A percentile compares a stretch with the other conserved stretches of the same genome.
Evolutionary conservation across 1,140 invertebrate species (phyloP).

Genomic region (Drosophila parvula): DNA sequence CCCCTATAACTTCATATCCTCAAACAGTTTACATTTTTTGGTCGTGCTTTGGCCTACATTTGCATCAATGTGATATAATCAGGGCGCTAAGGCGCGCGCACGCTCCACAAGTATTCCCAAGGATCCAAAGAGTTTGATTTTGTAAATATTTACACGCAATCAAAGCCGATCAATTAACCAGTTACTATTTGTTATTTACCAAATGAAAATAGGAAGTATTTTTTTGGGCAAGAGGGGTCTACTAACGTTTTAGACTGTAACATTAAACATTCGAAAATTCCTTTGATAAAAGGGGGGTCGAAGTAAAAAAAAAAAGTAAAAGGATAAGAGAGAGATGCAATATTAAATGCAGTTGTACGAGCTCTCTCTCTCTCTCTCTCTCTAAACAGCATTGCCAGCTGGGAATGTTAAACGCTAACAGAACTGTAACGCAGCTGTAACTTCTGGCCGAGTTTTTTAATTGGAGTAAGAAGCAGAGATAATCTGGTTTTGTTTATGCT

Average conservation of each 20-base stretch:
- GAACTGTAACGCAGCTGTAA: conserved; percentile 22
- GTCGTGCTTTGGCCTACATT: conserved; percentile 82
- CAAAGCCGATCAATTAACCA: conserved; percentile 31
- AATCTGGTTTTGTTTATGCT: conserved; percentile 37
- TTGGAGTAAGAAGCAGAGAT: conserved; percentile 35
- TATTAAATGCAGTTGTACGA: conserved; percentile 15
- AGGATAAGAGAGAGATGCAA: conserved; percentile 32
- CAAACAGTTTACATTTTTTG: conserved; percentile 25
- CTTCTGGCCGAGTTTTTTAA: conserved; percentile 31
- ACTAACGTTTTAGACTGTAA: background rate
- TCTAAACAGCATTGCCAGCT: conserved; percentile 36
- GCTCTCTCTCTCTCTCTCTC: conserved; percentile 3
- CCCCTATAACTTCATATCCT: too few relatives aligned
- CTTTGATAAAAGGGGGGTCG: conserved; percentile 24
- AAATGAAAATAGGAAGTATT: conserved; percentile 12
- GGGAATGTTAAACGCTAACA: conserved; percentile 31
- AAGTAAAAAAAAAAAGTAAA: conserved; percentile 4
- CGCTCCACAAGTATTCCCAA: conserved; percentile 71
- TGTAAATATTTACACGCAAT: conserved; percentile 45
- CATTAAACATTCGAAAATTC: conserved; percentile 20
- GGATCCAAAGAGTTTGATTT: conserved; percentile 37
- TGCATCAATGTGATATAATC: conserved; percentile 79
- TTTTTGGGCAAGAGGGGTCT: background rate
- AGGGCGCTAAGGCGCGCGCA: conserved; percentile 74
- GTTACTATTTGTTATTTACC: conserved; percentile 25